Conservation (phyloP, 2,888 invertebrate species). For the Hypolimnas misippus region DNA sequence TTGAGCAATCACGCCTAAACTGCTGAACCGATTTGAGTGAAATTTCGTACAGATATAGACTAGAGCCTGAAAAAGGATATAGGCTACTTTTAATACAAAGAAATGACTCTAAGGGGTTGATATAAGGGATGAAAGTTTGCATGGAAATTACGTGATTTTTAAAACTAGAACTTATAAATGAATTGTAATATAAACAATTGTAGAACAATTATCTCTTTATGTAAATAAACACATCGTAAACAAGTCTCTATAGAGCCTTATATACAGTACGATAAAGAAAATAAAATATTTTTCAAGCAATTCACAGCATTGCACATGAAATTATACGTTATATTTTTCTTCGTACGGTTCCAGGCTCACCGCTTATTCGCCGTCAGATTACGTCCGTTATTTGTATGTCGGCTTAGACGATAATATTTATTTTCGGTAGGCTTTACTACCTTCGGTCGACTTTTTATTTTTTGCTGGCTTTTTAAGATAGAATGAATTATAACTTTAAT, state of each 20-base stretch:
- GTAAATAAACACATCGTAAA: not conserved
- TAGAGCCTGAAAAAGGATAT: too few relatives aligned
- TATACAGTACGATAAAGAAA: too few relatives aligned
- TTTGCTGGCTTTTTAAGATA: not conserved
- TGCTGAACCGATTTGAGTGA: too few relatives aligned
- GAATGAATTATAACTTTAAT: not conserved
- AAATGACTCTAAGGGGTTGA: too few relatives aligned
- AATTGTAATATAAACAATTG: too few relatives aligned
- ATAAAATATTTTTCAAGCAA: not conserved
- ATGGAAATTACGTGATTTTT: too few relatives aligned
- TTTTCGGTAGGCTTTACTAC: conserved; percentile 40
- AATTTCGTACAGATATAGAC: too few relatives aligned
- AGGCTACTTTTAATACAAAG: too few relatives aligned
- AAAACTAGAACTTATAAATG: too few relatives aligned
- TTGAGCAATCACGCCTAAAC: too few relatives aligned
- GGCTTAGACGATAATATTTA: conserved; percentile 45
- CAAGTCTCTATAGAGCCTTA: not conserved
- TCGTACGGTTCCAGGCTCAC: not conserved
- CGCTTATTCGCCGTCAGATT: conserved; percentile 41
- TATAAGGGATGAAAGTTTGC: too few relatives aligned
- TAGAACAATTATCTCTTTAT: not conserved
- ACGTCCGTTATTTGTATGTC: conserved; percentile 44
- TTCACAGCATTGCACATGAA: not conserved
- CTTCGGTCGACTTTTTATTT: conserved; percentile 7
- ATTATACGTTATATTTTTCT: not conserved